Conservation (phyloP, 1,140 invertebrate species). For the Homarus americanus region DNA sequence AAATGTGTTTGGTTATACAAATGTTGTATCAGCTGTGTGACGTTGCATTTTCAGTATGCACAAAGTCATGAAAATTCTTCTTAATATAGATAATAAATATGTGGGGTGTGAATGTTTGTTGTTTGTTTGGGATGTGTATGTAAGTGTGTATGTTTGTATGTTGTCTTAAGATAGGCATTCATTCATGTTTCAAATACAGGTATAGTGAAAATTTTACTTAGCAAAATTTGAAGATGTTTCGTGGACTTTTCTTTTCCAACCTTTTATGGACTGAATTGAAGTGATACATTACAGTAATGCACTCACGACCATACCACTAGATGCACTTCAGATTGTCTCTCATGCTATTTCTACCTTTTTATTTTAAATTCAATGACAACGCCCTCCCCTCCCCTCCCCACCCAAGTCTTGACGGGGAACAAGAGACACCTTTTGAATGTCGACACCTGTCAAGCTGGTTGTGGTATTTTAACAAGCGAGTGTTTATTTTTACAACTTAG, state of each 20-base stretch:
- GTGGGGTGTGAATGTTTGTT: not conserved
- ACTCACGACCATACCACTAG: not conserved
- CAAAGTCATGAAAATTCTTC: not conserved
- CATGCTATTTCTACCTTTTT: not conserved
- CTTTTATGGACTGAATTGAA: not conserved
- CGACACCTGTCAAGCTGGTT: not conserved
- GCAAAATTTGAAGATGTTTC: not conserved
- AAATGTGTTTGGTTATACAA: not conserved
- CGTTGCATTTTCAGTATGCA: constrained; percentile 1
- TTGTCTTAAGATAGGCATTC: not conserved
- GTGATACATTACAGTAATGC: not conserved
- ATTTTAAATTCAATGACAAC: too few relatives aligned
- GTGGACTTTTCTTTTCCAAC: not conserved
- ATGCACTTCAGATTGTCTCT: not conserved
- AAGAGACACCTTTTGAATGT: not conserved
- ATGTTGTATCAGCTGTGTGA: not conserved
- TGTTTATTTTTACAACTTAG: not conserved
- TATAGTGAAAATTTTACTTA: not conserved
- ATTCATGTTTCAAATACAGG: not conserved
- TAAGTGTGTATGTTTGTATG: not conserved
- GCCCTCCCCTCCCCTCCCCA: too few relatives aligned
- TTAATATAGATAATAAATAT: not conserved
- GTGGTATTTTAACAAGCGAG: not conserved
- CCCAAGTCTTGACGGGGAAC: too few relatives aligned
- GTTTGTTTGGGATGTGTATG: not conserved